Percentiles rank a stretch among this genome's conserved stretches.
These are phyloP conservation scores for Ennomos quercinarius DNA, from an alignment of 2,888 invertebrate genomes.

Conservation along the genomic window DNA sequence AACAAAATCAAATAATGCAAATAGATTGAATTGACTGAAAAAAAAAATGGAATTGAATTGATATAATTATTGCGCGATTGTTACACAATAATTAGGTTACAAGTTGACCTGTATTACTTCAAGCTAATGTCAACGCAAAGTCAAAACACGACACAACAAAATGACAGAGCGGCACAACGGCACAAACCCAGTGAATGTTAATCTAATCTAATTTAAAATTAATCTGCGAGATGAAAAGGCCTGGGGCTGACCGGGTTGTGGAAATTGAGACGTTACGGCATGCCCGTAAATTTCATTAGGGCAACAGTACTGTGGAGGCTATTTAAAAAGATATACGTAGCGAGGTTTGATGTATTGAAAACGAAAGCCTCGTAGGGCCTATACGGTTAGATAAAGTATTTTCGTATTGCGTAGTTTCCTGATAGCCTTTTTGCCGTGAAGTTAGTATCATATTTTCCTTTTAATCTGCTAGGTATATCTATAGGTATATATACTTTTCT, in stretches of 20 bases:
- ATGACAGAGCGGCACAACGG: slow-evolving; percentile 57
- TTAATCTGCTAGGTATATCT: no score
- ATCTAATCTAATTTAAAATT: slow-evolving; percentile 79
- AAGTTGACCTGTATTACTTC: background rate
- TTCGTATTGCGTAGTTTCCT: background rate
- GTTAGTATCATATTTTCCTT: no score
- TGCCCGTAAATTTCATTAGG: slow-evolving; percentile 69
- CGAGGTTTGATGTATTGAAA: slow-evolving; percentile 33
- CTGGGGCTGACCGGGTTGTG: slow-evolving; percentile 48
- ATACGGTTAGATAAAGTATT: background rate
- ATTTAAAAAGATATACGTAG: slow-evolving; percentile 56
- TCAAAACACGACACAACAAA: slow-evolving; percentile 59
- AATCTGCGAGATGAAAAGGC: slow-evolving; percentile 74
- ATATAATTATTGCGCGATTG: no score
- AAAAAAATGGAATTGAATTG: no score
- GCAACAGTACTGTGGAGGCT: slow-evolving; percentile 56
- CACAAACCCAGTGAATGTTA: slow-evolving; percentile 66
- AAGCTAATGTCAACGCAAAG: slow-evolving; percentile 32
- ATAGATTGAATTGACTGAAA: no score
- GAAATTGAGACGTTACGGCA: slow-evolving; percentile 66
- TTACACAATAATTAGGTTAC: no score
- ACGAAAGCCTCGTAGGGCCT: background rate
- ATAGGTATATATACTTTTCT: no score
- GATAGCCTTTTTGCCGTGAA: background rate
- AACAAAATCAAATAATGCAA: no score